Evolutionary conservation across 2,113 vertebrate species (phyloP), one percentile per base, ranked within the genome.

Genomic region (Oxygymnocypris stewartii): DNA sequence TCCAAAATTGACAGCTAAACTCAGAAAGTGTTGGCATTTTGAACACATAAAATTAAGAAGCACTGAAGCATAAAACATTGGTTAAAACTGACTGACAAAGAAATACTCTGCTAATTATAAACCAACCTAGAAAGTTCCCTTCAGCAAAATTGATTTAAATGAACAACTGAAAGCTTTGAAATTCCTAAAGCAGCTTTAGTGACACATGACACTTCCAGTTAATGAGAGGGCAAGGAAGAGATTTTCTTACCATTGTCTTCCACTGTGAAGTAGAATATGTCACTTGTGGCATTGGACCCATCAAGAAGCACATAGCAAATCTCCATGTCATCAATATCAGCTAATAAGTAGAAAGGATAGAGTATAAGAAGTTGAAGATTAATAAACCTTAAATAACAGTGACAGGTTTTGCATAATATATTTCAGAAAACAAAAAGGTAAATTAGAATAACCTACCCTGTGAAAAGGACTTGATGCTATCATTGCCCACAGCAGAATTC

Each of bases 391-490:
- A 25, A 44, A 47, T 49, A 67, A 35, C 59, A 28, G 16, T 71
- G 18, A 23, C 16, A 51, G 5, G 18, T 82, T 51, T 54, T 82
- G 13, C 6, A 40, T 80, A 28, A 65, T 25, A 82, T 18, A 69
- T 23, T 49, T 25, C 18, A 4, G 3, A 65, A 40, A 65, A 67
- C 4, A 81, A 57, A 20, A 85, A 14, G 3, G 3, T 31, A 23
- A 49, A 28, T 42, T 65, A 25, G 16, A 25, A 69, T 9, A 67
- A 11, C 91, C 91, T 97, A 99, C 98, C 97, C 96, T 99, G 98
- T 2, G 96, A 97, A 88, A 99, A 99, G 80, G 94, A 94, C 74
- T 86, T 94, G 92, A 99, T 91, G 4, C 97, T 97, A 80, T 96
- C 94, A 89, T 99, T 99, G 86, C 97, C 98, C 95, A 92, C 94